phyloP scores from a whole-genome alignment of 1,140 invertebrate genomes.

The Lamellibrachia luymesi region DNA sequence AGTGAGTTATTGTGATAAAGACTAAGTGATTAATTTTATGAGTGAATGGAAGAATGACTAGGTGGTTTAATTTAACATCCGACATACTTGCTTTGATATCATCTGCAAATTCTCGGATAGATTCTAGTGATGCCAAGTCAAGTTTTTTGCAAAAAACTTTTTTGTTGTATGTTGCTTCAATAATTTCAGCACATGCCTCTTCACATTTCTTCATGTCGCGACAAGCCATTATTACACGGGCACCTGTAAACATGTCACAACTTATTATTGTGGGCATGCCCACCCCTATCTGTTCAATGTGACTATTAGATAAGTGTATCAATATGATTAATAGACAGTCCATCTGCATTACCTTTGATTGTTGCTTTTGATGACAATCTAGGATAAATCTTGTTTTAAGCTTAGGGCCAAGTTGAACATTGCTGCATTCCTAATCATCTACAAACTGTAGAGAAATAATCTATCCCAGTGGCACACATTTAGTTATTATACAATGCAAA shows the following conservation, averaged over 20 bases:
- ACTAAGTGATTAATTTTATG: neutral
- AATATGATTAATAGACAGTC: too few species aligned
- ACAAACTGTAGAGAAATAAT: neutral
- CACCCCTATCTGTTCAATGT: too few species aligned
- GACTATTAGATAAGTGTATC: too few species aligned
- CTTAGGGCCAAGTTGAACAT: too few species aligned
- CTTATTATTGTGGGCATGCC: too few species aligned
- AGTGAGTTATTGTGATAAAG: neutral
- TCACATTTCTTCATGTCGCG: constrained; percentile 73
- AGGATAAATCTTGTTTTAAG: too few species aligned
- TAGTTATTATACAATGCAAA: neutral
- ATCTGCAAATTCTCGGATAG: constrained; percentile 66
- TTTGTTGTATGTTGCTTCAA: constrained; percentile 70
- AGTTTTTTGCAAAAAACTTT: constrained; percentile 67
- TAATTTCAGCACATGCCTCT: constrained; percentile 72
- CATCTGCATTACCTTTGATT: too few species aligned
- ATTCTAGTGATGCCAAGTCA: constrained; percentile 69
- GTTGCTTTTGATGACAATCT: too few species aligned
- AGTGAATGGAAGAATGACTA: neutral
- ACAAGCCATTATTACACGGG: constrained; percentile 77
- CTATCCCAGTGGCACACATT: neutral
- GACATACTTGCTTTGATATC: constrained; percentile 11
- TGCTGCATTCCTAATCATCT: neutral
- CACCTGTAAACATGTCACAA: constrained; percentile 54
- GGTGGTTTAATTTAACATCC: neutral